Base-by-base conservation (phyloP, 2,113 vertebrate genomes). In the Genyomyrus donnyi region DNA sequence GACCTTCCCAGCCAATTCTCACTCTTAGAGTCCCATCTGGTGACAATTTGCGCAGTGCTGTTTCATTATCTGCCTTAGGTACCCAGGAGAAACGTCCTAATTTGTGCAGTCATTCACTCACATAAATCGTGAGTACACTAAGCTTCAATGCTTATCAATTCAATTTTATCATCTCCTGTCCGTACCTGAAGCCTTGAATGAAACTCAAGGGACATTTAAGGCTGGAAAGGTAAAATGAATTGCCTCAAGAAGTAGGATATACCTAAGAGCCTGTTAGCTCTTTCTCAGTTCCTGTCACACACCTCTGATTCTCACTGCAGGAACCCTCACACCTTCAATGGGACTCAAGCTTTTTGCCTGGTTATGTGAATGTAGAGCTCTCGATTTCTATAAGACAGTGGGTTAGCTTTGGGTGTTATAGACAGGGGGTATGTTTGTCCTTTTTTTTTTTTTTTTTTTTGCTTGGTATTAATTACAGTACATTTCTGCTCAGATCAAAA, bases 231-330 rank as follows among this genome's bases (percentile, higher is more conserved):
- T 39, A 80, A 80, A 74, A 88, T 6, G 48, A 87, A 85, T 87
- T 31, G 6, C 49, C n/a, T 70, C 39, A 27, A 87, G 62, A 89
- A 90, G n/a, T 89, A 90, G 89, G 56, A 85, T 8, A 15, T 53
- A 13, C 87, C 83, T 90, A 90, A 91, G 87, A 80, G 85, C 35
- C 35, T 42, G 35, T 42, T 19, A 42, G 74, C 74, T 17, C 74
- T 39, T 8, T 17, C 49, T 48, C 39, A 85, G 83, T 85, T 50
- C 46, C 1, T 50, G 39, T 52, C 66, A 89, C 5, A 53, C 5
- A 11, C 2, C 5, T 58, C 52, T 56, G 39, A 89, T 46, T 27
- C 35, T 3, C 45, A 58, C 49, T 46, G 50, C 10, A 52, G 39
- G 24, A 42, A 21, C 50, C 74, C 80, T 19, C n/a, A 56, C 8